phyloP scores from a whole-genome alignment of 2,888 invertebrate species.

The Candidula unifasciata region DNA sequence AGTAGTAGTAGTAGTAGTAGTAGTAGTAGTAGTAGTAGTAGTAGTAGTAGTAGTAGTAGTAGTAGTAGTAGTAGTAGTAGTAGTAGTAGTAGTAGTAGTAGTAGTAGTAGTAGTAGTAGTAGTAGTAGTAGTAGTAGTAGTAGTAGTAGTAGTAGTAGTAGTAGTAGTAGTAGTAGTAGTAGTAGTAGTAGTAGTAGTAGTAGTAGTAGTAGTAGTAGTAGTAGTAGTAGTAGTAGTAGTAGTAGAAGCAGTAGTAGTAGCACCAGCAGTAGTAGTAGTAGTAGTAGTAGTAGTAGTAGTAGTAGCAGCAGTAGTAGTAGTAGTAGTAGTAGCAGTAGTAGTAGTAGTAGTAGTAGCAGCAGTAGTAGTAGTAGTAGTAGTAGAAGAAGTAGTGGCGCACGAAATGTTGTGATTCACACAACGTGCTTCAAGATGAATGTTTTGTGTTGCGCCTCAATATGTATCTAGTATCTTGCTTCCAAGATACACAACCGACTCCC shows the following conservation, averaged over 20 bases:
- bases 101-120: neutral
- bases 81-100: neutral
- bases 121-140: constrained; percentile 25
- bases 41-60: neutral
- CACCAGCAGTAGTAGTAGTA: constrained; percentile 42
- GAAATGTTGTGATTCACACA: no score
- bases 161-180: constrained; percentile 38
- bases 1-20: constrained; percentile 24
- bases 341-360: constrained; percentile 39
- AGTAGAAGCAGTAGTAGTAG: constrained; percentile 47
- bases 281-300: constrained; percentile 7
- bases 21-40: neutral
- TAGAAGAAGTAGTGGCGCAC: neutral
- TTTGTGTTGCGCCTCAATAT: no score
- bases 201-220: constrained; percentile 48
- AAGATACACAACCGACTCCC: no score
- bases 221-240: constrained; percentile 39
- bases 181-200: constrained; percentile 44
- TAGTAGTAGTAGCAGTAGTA: constrained; percentile 46
- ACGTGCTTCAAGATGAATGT: no score
- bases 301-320: neutral
- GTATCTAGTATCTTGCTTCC: no score
- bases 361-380: constrained; percentile 29
- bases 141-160: constrained; percentile 27
- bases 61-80: neutral